Conservation (phyloP, 2,113 vertebrate species). For the Ceyx melanurus region DNA sequence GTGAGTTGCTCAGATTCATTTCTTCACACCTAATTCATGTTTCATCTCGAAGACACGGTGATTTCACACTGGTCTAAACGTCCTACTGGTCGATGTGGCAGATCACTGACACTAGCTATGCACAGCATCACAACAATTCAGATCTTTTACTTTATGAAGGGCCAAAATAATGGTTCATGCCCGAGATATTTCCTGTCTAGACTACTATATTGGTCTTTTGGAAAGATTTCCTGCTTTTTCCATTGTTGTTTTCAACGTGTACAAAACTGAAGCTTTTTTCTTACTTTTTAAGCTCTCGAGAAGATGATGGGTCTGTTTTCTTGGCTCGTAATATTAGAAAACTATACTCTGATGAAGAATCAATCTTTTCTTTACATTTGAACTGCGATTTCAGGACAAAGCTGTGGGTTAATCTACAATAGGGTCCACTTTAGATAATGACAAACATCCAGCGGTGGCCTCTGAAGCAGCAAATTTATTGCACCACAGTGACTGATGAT, state of each 20-base stretch:
- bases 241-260: conserved; percentile 32
- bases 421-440: neutral
- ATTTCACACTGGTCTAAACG: neutral
- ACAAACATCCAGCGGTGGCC: neutral
- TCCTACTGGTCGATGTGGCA: conserved; percentile 4
- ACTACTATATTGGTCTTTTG: conserved; percentile 64
- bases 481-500: neutral
- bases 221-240: conserved; percentile 43
- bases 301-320: neutral
- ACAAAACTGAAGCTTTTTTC: neutral
- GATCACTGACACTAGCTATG: conserved; percentile 29
- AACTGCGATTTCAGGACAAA: neutral
- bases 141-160: conserved; percentile 57
- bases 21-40: conserved; percentile 58
- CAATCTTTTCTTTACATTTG: neutral
- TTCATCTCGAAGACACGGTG: conserved; percentile 29
- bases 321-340: neutral
- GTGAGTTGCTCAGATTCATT: conserved; percentile 19
- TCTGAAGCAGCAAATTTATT: neutral
- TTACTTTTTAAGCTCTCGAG: neutral
- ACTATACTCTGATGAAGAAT: neutral
- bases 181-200: conserved; percentile 76
- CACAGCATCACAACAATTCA: conserved; percentile 36
- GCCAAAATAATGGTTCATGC: conserved; percentile 60
- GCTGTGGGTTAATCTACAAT: neutral